Percentiles rank a stretch among this genome's conserved stretches.
phyloP scores from a whole-genome alignment of 2,888 invertebrate species.

The Meghimatium bilineatum region DNA sequence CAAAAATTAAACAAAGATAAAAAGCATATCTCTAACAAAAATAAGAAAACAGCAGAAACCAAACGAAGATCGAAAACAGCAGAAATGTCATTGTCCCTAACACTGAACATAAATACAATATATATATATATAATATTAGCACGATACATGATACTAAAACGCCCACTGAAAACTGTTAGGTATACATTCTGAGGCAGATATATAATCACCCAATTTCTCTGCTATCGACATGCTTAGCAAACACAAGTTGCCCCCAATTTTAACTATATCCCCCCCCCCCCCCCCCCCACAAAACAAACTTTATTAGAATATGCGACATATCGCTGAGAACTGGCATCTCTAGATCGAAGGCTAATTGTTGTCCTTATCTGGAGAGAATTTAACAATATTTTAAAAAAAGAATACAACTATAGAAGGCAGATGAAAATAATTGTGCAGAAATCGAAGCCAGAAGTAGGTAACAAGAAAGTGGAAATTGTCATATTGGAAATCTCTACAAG shows the following conservation, averaged over 20 bases:
- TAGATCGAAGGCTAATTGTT: slow-evolving; percentile 20
- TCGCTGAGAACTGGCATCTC: background rate
- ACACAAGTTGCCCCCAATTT: background rate
- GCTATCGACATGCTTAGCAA: background rate
- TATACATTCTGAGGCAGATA: background rate
- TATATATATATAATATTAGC: too few species aligned
- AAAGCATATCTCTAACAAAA: too few species aligned
- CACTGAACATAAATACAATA: too few species aligned
- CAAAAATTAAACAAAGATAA: too few species aligned
- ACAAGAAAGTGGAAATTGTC: background rate
- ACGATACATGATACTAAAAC: background rate
- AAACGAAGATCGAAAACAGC: too few species aligned
- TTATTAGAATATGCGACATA: background rate
- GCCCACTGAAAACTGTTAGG: background rate
- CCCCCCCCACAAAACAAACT: too few species aligned
- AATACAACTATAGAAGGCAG: background rate
- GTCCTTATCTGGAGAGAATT: background rate
- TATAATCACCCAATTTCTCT: background rate
- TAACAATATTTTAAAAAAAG: background rate
- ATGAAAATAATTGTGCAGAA: background rate
- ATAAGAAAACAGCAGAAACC: too few species aligned
- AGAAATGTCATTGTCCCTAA: too few species aligned
- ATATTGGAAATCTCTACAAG: background rate
- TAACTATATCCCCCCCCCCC: background rate
- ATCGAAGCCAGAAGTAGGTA: background rate